Evolutionary conservation across 37 sponge, comb jelly and placozoan genomes (phyloP).

Genomic region (Tethya wilhelma): DNA sequence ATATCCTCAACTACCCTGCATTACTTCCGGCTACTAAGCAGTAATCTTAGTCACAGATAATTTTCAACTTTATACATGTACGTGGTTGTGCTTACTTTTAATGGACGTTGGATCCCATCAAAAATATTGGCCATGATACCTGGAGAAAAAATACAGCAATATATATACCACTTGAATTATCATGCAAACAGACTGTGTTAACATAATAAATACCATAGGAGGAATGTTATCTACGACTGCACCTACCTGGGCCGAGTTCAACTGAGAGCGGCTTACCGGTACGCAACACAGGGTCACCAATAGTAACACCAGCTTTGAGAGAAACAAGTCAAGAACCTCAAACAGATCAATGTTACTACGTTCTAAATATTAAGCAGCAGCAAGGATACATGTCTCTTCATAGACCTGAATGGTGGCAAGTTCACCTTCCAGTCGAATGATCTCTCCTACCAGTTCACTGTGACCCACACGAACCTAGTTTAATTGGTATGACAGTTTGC

Average conservation of each 20-base stretch:
- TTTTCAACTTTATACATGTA: not conserved
- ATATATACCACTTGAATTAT: too few species aligned
- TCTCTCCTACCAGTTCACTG: constrained; percentile 97
- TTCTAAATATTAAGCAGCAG: not conserved
- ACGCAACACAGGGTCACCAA: constrained; percentile 96
- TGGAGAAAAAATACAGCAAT: not conserved
- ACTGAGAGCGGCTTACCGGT: constrained; percentile 99
- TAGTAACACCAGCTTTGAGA: constrained; percentile 87
- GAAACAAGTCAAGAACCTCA: constrained; percentile 32
- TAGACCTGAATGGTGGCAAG: constrained; percentile 97
- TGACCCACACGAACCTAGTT: constrained; percentile 91
- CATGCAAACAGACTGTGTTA: too few species aligned
- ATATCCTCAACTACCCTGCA: too few species aligned
- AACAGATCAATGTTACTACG: not conserved
- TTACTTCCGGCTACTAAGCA: too few species aligned
- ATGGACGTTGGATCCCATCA: constrained; percentile 98
- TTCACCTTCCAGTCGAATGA: constrained; percentile 97
- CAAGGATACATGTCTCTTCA: constrained; percentile 94
- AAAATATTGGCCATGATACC: constrained; percentile 97
- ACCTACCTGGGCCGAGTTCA: constrained; percentile 94
- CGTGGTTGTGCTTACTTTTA: constrained; percentile 82
- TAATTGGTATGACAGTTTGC: too few species aligned
- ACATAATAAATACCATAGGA: not conserved
- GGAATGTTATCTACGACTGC: not conserved
- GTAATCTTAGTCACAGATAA: not conserved